A percentile compares a stretch with the other conserved stretches of the same genome.
Evolutionary conservation across 1,140 invertebrate genomes (phyloP).

Genomic region (Neelides sp.): DNA sequence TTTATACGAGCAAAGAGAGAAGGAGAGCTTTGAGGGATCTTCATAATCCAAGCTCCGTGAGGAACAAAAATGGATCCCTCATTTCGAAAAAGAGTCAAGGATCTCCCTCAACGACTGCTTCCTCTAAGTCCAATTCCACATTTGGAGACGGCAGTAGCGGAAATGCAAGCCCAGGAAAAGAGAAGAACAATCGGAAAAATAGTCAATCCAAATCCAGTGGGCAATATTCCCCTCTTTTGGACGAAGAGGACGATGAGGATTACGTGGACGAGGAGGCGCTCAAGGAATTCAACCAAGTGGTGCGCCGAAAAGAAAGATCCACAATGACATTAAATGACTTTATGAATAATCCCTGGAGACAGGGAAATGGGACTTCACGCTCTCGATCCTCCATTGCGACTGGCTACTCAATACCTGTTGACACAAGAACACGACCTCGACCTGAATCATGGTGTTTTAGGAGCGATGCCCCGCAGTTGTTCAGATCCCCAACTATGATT

Average conservation of each 20-base stretch:
- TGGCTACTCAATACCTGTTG: conserved; percentile 16
- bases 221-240: background rate
- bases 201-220: background rate
- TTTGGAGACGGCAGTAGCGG: background rate
- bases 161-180: background rate
- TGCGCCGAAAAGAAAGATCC: background rate
- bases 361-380: background rate
- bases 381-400: conserved; percentile 4
- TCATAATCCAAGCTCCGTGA: too few relatives aligned
- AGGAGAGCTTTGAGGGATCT: conserved; percentile 42
- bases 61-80: too few relatives aligned
- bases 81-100: background rate
- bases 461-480: conserved; percentile 2
- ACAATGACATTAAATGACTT: conserved; percentile 15
- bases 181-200: background rate
- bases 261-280: background rate
- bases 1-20: conserved; percentile 46
- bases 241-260: background rate
- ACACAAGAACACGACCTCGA: conserved; percentile 2
- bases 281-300: background rate
- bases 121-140: background rate
- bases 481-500: conserved; percentile 12
- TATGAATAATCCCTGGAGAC: conserved; percentile 18
- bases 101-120: background rate
- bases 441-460: conserved; percentile 16